Evolutionary conservation across 1,140 invertebrate genomes (phyloP), one percentile per base, ranked within the genome.

Genomic region (Drosophila repletoides): DNA sequence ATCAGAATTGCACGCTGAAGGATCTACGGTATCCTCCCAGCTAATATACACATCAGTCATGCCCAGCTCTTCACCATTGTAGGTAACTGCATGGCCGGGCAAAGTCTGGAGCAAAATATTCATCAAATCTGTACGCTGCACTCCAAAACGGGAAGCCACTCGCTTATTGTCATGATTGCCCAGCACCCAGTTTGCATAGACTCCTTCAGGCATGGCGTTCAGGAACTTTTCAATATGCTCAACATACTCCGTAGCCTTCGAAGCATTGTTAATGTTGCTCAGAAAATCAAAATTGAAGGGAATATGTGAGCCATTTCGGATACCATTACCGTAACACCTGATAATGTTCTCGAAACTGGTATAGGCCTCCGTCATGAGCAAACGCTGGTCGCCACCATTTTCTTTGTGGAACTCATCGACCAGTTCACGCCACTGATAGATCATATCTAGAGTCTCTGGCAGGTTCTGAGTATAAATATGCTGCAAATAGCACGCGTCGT

Each of bases 1-100:
- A 56, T 89, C 71, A 0, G 80, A 63, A 36, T 88, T 89, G 17
- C 88, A 89, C 0, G 88, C 88, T 3, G 49, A 52, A 0, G 88
- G 88, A 49, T 89, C 88, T 0, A 89, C 88, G 0, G 92, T 93
- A n/a, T 93, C 91, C 40, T 91, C 88, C 91, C 91, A 94, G 5
- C 88, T 90, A 0, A 93, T 91, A n/a, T 56, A 75, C 0, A 92
- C 93, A 88, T 96, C 93, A 5, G 91, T 90, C 95, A 97, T 96
- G 0, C 94, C 96, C 12, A 97, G 92, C 89, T 97, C 96, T 89
- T 97, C 96, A 6, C 96, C 96, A 80, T 95, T 93, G 87, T 95
- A 96, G 26, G 93, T 92, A 9, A 95, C 91, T 0, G 93, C 91
- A 9, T 94, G 92, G 0, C 95, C 95, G 0, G 94, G 93, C 31